phyloP scores from a whole-genome alignment of 2,888 invertebrate genomes.

The Desoria tigrina region DNA sequence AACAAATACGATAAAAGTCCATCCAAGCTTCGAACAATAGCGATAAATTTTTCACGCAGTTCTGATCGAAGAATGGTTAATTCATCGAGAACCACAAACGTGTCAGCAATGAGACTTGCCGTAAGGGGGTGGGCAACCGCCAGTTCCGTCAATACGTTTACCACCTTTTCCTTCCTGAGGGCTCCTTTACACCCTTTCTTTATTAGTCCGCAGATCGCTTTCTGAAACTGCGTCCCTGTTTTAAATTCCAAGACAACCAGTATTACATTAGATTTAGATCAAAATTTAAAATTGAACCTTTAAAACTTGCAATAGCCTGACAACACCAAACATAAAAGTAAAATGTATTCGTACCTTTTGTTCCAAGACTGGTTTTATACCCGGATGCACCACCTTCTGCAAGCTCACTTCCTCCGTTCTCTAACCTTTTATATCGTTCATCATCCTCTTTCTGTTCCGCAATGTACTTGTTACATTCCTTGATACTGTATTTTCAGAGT shows the following conservation, averaged over 20 bases:
- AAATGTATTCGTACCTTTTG: no score
- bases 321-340: no score
- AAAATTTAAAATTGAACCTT: background rate
- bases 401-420: no score
- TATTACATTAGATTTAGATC: background rate
- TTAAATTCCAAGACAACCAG: background rate
- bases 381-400: background rate
- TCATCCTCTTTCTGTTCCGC: background rate
- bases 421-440: background rate
- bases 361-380: background rate
- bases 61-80: conserved; percentile 32
- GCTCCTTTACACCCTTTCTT: conserved; percentile 74
- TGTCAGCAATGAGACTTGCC: conserved; percentile 38
- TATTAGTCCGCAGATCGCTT: conserved; percentile 76
- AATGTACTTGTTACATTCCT: background rate
- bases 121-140: conserved; percentile 60
- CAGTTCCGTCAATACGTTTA: conserved; percentile 72
- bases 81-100: conserved; percentile 40
- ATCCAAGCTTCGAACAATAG: conserved; percentile 31
- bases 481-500: background rate
- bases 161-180: conserved; percentile 75
- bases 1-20: conserved; percentile 71
- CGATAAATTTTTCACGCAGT: conserved; percentile 40
- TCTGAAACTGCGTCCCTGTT: conserved; percentile 26
- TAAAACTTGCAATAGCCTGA: background rate